Evolutionary conservation across 2,888 invertebrate genomes (phyloP).

Genomic region (Eurois occulta): DNA sequence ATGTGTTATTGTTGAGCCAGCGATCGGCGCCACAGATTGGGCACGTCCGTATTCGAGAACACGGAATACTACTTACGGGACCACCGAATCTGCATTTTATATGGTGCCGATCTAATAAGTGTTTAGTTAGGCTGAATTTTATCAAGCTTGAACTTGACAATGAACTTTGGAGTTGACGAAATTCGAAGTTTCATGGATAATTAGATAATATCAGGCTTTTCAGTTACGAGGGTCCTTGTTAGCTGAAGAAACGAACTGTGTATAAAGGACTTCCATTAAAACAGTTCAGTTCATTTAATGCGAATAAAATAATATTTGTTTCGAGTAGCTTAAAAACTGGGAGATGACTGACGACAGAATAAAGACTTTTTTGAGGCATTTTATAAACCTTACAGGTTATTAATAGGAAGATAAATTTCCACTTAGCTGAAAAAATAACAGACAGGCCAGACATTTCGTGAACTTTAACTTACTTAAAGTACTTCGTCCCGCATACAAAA

Average conservation of each 20-base stretch:
- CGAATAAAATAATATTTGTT: constrained; percentile 14
- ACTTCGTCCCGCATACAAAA: background rate
- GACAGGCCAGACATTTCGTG: background rate
- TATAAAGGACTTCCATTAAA: constrained; percentile 21
- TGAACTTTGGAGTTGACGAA: constrained; percentile 22
- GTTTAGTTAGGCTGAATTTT: constrained; percentile 46
- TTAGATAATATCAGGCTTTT: constrained; percentile 35
- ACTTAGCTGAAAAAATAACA: background rate
- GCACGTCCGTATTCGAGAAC: constrained; percentile 68
- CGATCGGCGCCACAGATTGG: constrained; percentile 67
- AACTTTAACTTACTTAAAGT: no score
- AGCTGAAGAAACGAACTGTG: constrained; percentile 12
- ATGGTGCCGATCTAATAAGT: constrained; percentile 45
- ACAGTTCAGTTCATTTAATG: constrained; percentile 13
- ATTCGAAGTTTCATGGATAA: constrained; percentile 38
- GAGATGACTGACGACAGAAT: background rate
- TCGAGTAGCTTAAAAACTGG: background rate
- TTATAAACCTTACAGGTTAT: no score
- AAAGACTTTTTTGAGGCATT: background rate
- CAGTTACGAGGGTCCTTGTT: background rate
- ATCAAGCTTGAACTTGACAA: constrained; percentile 49
- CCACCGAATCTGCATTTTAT: constrained; percentile 59
- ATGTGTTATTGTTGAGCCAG: constrained; percentile 46
- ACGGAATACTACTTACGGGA: constrained; percentile 55
- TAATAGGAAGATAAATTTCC: background rate